Percentiles rank a stretch among this genome's conserved stretches.
These are phyloP conservation scores for Pipa parva DNA, from an alignment of 2,113 vertebrate genomes.

Conservation along the genomic window DNA sequence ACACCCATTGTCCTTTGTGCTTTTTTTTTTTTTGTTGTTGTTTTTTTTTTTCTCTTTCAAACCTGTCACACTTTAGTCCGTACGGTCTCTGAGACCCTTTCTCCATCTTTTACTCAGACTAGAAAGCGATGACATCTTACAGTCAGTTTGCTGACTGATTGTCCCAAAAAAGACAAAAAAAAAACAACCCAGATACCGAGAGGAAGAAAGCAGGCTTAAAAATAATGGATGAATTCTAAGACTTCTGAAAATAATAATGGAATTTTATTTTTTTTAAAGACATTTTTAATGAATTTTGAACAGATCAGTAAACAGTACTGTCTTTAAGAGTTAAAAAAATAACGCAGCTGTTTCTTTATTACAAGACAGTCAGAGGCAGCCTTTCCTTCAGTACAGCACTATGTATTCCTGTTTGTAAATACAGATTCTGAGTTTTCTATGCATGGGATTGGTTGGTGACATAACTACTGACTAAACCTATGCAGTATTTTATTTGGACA, in stretches of 20 bases:
- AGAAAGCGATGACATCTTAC: neutral
- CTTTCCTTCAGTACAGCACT: no score
- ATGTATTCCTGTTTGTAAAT: no score
- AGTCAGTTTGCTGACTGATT: slow-evolving; percentile 6
- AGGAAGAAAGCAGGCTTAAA: slow-evolving; percentile 7
- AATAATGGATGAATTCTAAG: neutral
- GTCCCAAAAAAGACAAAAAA: slow-evolving; percentile 5
- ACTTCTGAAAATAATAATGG: neutral
- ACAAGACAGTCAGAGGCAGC: slow-evolving; percentile 21
- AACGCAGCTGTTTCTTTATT: slow-evolving; percentile 39
- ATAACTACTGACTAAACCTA: no score
- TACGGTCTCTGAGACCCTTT: slow-evolving; percentile 8
- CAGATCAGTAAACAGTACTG: neutral
- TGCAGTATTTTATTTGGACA: no score
- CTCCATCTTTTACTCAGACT: neutral
- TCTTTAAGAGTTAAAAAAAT: slow-evolving; percentile 20
- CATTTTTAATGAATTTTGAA: neutral
- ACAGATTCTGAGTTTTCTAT: no score
- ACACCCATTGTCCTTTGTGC: neutral
- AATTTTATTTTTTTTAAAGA: neutral
- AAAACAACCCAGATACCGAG: neutral
- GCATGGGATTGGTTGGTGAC: no score
- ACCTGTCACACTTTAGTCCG: slow-evolving; percentile 21
- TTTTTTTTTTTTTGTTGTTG: no score
- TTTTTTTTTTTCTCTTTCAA: no score